phyloP scores from a whole-genome alignment of 2,113 vertebrate genomes.

The Albula glossodonta region DNA sequence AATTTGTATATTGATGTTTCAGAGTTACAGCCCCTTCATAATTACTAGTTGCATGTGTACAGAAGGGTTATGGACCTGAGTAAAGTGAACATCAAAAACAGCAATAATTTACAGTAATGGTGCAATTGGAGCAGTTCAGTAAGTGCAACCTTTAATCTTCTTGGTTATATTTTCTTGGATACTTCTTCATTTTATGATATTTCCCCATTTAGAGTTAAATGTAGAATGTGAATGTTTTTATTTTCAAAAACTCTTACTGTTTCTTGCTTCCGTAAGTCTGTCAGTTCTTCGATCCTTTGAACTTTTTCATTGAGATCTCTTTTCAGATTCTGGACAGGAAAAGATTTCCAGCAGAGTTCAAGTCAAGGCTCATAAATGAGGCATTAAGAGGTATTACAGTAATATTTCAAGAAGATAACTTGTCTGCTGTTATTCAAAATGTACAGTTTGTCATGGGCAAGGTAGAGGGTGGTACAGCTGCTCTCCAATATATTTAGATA shows the following conservation, averaged over 20 bases:
- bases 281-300: slow-evolving; percentile 69
- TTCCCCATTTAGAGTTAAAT: background rate
- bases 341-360: background rate
- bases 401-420: background rate
- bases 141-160: background rate
- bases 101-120: too few relatives aligned
- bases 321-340: slow-evolving; percentile 71
- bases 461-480: too few relatives aligned
- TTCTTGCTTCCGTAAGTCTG: slow-evolving; percentile 68
- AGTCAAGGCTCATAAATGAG: background rate
- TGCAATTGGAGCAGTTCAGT: too few relatives aligned
- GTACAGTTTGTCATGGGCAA: too few relatives aligned
- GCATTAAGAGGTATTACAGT: background rate
- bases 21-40: too few relatives aligned
- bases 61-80: too few relatives aligned
- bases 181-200: background rate
- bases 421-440: too few relatives aligned
- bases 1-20: too few relatives aligned
- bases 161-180: background rate
- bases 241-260: slow-evolving; percentile 60
- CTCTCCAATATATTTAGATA: too few relatives aligned
- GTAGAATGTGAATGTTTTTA: background rate
- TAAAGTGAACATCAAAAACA: too few relatives aligned
- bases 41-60: too few relatives aligned
- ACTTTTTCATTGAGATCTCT: slow-evolving; percentile 69